Conservation (phyloP, 2,888 invertebrate species). For the Pantelozetes paolii region DNA sequence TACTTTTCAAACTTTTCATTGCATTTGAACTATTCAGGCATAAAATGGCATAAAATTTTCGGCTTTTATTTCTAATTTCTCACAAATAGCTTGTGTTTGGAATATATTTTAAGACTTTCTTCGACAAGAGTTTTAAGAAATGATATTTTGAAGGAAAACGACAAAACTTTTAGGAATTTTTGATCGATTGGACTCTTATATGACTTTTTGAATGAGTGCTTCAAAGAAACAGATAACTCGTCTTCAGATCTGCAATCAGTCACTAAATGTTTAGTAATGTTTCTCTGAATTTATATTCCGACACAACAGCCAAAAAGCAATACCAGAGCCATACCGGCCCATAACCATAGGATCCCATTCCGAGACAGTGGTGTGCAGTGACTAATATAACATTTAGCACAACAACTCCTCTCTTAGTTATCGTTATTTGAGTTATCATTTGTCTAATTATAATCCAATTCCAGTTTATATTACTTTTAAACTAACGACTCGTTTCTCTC, state of each 20-base stretch:
- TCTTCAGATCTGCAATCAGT: conserved; percentile 1
- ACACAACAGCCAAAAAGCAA: background rate
- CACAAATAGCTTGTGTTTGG: background rate
- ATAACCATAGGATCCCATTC: too few relatives aligned
- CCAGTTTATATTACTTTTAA: background rate
- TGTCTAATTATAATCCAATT: conserved; percentile 2
- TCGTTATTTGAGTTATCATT: background rate
- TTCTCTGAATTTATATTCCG: background rate
- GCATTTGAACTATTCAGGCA: too few relatives aligned
- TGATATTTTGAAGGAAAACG: background rate
- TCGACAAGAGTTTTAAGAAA: background rate
- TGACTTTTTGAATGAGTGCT: background rate
- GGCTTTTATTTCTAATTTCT: background rate
- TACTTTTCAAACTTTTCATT: too few relatives aligned
- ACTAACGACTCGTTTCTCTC: background rate
- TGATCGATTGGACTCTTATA: conserved; percentile 16
- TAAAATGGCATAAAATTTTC: too few relatives aligned
- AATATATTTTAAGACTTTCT: conserved; percentile 5
- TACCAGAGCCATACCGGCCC: background rate
- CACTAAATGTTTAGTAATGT: background rate
- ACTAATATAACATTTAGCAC: background rate
- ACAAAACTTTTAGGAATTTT: background rate
- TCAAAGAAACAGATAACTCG: conserved; percentile 9
- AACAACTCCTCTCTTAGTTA: background rate
- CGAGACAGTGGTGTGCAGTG: background rate